A percentile compares a stretch with the other conserved stretches of the same genome.
phyloP scores from a whole-genome alignment of 1,140 invertebrate species.

The Chlorops oryzae region DNA sequence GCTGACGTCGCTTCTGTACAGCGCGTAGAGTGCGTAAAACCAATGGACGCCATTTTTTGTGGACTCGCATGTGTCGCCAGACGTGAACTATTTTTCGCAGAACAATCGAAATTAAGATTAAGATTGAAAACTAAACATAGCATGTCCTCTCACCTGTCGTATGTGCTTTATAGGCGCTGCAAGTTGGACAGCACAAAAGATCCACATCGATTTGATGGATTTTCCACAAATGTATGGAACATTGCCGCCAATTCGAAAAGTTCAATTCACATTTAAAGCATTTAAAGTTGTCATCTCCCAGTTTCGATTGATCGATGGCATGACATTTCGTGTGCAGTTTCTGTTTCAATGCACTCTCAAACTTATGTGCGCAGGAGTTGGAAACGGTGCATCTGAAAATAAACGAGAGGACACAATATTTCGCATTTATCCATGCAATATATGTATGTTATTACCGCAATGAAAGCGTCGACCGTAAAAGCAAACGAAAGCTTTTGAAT shows the following conservation, averaged over 20 bases:
- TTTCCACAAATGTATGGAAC: constrained; percentile 63
- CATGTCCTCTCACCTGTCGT: constrained; percentile 48
- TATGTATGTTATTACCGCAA: constrained; percentile 25
- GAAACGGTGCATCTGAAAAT: constrained; percentile 49
- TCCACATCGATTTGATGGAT: constrained; percentile 61
- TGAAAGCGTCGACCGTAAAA: constrained; percentile 25
- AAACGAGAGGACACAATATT: no score
- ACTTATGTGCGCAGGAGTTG: constrained; percentile 51
- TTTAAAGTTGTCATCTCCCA: constrained; percentile 46
- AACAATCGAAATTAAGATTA: background rate
- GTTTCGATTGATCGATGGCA: constrained; percentile 24
- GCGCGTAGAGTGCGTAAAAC: constrained; percentile 29
- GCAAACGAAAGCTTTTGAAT: constrained; percentile 38
- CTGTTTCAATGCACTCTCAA: constrained; percentile 49
- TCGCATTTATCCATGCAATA: no score
- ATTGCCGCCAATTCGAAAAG: constrained; percentile 56
- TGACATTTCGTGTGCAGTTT: constrained; percentile 52
- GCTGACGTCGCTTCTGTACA: constrained; percentile 23
- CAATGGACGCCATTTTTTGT: constrained; percentile 32
- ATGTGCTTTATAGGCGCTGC: constrained; percentile 55
- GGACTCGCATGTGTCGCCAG: constrained; percentile 42
- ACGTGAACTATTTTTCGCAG: constrained; percentile 21
- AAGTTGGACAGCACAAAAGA: constrained; percentile 58
- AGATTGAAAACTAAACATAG: constrained; percentile 3
- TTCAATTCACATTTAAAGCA: constrained; percentile 52